Evolutionary conservation across 2,797 vertebrate species (phyloP).

Genomic region (Pagetopsis macropterus): DNA sequence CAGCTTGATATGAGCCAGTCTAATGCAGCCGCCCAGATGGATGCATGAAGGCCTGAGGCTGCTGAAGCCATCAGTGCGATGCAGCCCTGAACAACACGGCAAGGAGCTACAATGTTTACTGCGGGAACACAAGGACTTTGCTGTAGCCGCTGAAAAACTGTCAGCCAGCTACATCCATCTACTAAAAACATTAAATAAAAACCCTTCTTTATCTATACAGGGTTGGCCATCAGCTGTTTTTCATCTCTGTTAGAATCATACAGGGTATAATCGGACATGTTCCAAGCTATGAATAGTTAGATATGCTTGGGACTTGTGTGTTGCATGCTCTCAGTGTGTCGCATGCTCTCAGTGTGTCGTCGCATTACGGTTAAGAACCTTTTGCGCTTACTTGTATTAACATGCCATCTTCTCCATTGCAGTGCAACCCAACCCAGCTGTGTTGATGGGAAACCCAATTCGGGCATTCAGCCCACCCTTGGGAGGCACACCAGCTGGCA

Average conservation of each 20-base stretch:
- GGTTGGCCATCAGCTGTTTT: background rate
- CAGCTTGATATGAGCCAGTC: slow-evolving; percentile 36
- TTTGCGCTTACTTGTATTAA: background rate
- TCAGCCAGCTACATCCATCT: background rate
- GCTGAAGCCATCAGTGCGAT: slow-evolving; percentile 17
- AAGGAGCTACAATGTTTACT: slow-evolving; percentile 17
- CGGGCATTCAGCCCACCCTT: slow-evolving; percentile 94
- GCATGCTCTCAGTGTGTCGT: background rate
- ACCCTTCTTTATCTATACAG: background rate
- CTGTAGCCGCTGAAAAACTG: slow-evolving; percentile 9
- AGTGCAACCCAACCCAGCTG: slow-evolving; percentile 95
- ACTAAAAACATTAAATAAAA: background rate
- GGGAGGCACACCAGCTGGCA: slow-evolving; percentile 86
- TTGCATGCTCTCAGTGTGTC: background rate
- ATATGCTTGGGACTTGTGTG: background rate
- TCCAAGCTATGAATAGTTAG: background rate
- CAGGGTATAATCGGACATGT: background rate
- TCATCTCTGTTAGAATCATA: background rate
- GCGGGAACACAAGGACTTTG: slow-evolving; percentile 7
- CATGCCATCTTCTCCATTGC: slow-evolving; percentile 50
- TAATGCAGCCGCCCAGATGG: slow-evolving; percentile 41
- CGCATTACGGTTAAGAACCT: background rate
- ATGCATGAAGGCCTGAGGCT: slow-evolving; percentile 37
- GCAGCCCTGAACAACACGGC: slow-evolving; percentile 39
- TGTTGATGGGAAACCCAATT: slow-evolving; percentile 97